phyloP scores from a whole-genome alignment of 2,888 invertebrate species.

The Heteromurus nitidus region DNA sequence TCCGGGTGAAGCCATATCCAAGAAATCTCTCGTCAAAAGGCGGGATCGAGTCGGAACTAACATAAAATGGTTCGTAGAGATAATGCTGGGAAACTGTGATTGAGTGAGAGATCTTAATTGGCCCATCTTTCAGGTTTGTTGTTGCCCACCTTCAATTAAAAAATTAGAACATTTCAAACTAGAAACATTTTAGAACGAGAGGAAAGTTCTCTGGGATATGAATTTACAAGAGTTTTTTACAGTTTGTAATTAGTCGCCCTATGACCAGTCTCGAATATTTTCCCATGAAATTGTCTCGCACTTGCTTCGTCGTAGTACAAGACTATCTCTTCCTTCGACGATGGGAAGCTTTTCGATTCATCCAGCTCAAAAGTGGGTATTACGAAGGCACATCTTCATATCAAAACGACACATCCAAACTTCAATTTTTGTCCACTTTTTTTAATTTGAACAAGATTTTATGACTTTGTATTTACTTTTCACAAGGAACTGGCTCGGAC shows the following conservation, averaged over 20 bases:
- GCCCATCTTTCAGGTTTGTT: slow-evolving; percentile 56
- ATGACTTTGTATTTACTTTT: too few relatives aligned
- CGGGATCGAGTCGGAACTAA: slow-evolving; percentile 53
- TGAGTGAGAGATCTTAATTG: slow-evolving; percentile 58
- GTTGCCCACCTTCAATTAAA: slow-evolving; percentile 64
- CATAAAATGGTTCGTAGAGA: slow-evolving; percentile 90
- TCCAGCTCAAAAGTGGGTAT: slow-evolving; percentile 93
- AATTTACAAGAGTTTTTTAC: slow-evolving; percentile 37
- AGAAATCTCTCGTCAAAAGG: slow-evolving; percentile 56
- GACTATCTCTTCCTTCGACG: slow-evolving; percentile 86
- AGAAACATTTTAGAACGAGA: neutral
- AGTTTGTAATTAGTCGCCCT: slow-evolving; percentile 60
- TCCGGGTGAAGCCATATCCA: slow-evolving; percentile 59
- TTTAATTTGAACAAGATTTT: too few relatives aligned
- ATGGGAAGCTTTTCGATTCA: slow-evolving; percentile 84
- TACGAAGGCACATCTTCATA: slow-evolving; percentile 89
- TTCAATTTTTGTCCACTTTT: neutral
- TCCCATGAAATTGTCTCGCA: slow-evolving; percentile 91
- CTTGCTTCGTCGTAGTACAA: slow-evolving; percentile 85
- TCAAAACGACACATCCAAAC: neutral
- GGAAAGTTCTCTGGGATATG: neutral
- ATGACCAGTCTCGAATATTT: slow-evolving; percentile 82
- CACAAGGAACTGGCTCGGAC: slow-evolving; percentile 31
- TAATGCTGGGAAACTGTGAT: slow-evolving; percentile 41
- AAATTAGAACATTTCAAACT: too few relatives aligned